Evolutionary conservation across 92 coral and sea anemone species (phyloP).

Genomic region (Bergia sp.): DNA sequence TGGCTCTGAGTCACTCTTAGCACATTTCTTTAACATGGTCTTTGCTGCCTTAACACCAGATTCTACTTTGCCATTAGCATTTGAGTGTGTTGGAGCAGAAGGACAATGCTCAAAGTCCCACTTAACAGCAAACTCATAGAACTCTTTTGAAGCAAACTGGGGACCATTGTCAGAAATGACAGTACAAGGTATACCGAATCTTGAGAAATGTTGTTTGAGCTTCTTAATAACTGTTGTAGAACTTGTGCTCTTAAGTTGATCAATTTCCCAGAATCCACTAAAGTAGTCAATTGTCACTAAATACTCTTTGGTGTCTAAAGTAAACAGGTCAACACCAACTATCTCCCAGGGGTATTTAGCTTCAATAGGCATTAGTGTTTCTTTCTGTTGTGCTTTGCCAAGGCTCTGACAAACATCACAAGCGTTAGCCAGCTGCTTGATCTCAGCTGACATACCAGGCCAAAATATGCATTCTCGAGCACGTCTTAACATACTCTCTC

Average conservation of each 20-base stretch:
- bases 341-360: slow-evolving; percentile 41
- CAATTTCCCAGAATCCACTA: slow-evolving; percentile 49
- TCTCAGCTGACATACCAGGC: too few species aligned
- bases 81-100: slow-evolving; percentile 30
- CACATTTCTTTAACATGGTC: slow-evolving; percentile 32
- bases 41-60: slow-evolving; percentile 40
- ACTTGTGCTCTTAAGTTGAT: slow-evolving; percentile 29
- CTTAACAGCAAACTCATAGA: slow-evolving; percentile 3
- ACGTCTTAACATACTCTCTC: slow-evolving; percentile 17
- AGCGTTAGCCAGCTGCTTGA: slow-evolving; percentile 29
- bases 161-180: slow-evolving; percentile 35
- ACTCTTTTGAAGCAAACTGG: slow-evolving; percentile 20
- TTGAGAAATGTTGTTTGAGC: slow-evolving; percentile 34
- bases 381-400: slow-evolving; percentile 30
- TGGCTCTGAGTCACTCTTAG: slow-evolving; percentile 23
- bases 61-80: slow-evolving; percentile 37
- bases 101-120: slow-evolving; percentile 37
- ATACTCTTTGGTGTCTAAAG: slow-evolving; percentile 37
- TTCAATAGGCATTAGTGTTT: slow-evolving; percentile 30
- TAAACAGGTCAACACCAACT: slow-evolving; percentile 45
- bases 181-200: slow-evolving; percentile 11
- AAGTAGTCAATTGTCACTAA: slow-evolving; percentile 36
- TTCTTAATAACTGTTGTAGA: slow-evolving; percentile 17
- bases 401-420: slow-evolving; percentile 28
- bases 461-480: slow-evolving; percentile 29